Base-by-base conservation (phyloP, 1,140 invertebrate species). In the Battus philenor region DNA sequence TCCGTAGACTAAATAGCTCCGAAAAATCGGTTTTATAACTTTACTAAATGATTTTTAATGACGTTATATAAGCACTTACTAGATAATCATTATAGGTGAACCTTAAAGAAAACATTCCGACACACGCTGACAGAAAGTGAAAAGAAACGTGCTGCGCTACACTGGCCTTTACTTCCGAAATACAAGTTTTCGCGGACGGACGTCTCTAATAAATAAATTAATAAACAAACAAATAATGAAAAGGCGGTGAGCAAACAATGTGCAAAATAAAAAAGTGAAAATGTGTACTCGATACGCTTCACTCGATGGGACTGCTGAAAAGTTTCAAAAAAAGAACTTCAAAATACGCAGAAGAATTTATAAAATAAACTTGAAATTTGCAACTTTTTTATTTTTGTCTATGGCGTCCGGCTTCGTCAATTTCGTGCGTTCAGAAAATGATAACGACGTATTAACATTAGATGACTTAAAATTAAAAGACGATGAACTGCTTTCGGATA, bases 361-460 rank as follows among this genome's bases (percentile, higher is more conserved):
- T 33, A 36, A 43, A 26, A 49, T 41, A 41, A 59, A 34, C 10
- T 47, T 44, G 24, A 13, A 44, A 43, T 15, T 11, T 47, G 62
- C 51, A 43, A 64, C 47, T 47, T 64, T 67, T 32, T 59, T 49
- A 34, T 75, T 64, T 66, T 63, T 58, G 50, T 50, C 64, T 44
- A 47, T 77, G 11, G 27, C 38, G 6, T 8, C 13, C 5, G 43
- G 47, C 31, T 41, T 56, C 12, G 27, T 66, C 18, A 51, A 55
- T 54, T 50, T 56, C 38, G 50, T 57, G 12, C 67, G 59, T 58
- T 72, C 62, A 1, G 69, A 76, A 18, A 59, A 50, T 17, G 78
- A 80, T n/a, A 81, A 81, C 44, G 81, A 85, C 30, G 75, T 85
- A 8, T 67, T 85, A 34, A 82, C 75, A 0, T 65, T 85, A 47